These are phyloP conservation scores for Dicerorhinus sumatrensis DNA, from an alignment of 2,113 vertebrate species.

Conservation along the genomic window DNA sequence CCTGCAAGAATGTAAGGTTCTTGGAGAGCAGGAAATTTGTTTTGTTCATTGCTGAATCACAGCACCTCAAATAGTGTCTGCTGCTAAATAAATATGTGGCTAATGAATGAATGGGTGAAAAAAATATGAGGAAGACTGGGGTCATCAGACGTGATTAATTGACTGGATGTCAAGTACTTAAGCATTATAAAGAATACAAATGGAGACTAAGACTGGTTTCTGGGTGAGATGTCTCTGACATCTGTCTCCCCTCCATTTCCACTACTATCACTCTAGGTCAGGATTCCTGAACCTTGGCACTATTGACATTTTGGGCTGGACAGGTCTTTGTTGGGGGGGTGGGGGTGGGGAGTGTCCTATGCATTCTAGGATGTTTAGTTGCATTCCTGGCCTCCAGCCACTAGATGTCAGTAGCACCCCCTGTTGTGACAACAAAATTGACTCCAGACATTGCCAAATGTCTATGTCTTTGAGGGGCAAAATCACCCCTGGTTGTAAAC, in stretches of 20 bases:
- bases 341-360: not conserved
- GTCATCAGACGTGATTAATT: not conserved
- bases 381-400: not conserved
- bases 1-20: not conserved
- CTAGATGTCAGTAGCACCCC: not conserved
- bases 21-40: not conserved
- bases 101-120: not conserved
- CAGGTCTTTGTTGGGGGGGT: not conserved
- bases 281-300: not conserved
- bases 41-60: not conserved
- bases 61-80: not conserved
- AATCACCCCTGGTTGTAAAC: not conserved
- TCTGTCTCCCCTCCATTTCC: not conserved
- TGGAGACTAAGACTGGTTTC: not conserved
- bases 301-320: not conserved
- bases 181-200: constrained; percentile 7
- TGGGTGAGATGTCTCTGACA: not conserved
- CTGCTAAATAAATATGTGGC: not conserved
- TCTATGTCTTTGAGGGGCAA: not conserved
- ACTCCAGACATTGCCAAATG: not conserved
- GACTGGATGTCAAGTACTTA: not conserved
- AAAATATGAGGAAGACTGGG: not conserved
- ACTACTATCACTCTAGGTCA: not conserved
- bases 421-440: not conserved
- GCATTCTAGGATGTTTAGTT: not conserved